phyloP scores from a whole-genome alignment of 2,888 invertebrate genomes.

The Apotomis betuletana region DNA sequence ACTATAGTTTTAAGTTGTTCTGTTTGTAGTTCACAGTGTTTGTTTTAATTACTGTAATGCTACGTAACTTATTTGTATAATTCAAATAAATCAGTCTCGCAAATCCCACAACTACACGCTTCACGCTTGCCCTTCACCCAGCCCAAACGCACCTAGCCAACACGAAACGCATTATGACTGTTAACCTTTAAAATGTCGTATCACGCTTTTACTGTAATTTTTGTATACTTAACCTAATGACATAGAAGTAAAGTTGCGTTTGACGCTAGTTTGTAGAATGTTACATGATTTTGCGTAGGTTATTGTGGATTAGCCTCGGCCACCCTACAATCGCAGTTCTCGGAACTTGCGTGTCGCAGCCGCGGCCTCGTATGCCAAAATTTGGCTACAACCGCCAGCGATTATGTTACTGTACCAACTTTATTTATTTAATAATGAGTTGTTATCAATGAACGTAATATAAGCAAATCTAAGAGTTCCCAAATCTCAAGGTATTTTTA shows the following conservation, averaged over 20 bases:
- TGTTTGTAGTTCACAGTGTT: too few species aligned
- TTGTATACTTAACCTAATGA: not conserved
- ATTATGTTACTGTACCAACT: not conserved
- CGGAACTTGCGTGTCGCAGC: constrained; percentile 33
- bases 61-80: too few species aligned
- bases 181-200: not conserved
- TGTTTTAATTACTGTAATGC: too few species aligned
- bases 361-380: constrained; percentile 26
- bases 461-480: too few species aligned
- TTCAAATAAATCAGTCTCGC: not conserved
- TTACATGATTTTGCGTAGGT: constrained; percentile 7
- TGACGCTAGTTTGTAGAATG: not conserved
- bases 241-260: not conserved
- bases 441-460: too few species aligned
- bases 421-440: too few species aligned
- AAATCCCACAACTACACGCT: not conserved
- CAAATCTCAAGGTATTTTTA: too few species aligned
- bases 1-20: too few species aligned
- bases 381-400: constrained; percentile 25
- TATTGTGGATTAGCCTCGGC: constrained; percentile 4
- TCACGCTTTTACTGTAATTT: too few species aligned
- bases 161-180: constrained; percentile 24
- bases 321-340: constrained; percentile 24
- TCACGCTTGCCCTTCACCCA: constrained; percentile 18
- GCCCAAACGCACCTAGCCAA: constrained; percentile 19